Evolutionary conservation across 1,140 invertebrate species (phyloP).

Genomic region (Trichonephila clavata): DNA sequence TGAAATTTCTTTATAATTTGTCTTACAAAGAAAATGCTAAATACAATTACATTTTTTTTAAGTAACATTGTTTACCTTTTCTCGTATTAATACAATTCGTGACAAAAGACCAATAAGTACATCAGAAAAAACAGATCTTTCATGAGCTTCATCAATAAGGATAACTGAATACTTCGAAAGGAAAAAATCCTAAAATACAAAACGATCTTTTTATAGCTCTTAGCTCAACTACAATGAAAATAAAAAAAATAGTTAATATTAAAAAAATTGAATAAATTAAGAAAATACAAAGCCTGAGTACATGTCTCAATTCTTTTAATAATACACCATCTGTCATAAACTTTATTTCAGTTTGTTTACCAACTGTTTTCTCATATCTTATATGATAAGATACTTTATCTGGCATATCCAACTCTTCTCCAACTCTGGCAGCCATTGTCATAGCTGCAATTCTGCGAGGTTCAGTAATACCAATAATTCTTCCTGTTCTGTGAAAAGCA

Average conservation of each 20-base stretch:
- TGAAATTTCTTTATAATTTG: no score
- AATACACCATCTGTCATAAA: slow-evolving; percentile 99
- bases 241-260: not conserved
- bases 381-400: slow-evolving; percentile 96
- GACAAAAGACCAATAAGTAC: slow-evolving; percentile 98
- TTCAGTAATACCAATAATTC: slow-evolving; percentile 97
- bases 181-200: slow-evolving; percentile 88
- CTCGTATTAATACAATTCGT: slow-evolving; percentile 91
- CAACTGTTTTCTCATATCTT: slow-evolving; percentile 93
- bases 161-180: slow-evolving; percentile 96
- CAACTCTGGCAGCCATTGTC: slow-evolving; percentile 96
- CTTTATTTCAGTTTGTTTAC: slow-evolving; percentile 94
- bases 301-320: slow-evolving; percentile 87
- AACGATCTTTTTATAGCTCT: not conserved
- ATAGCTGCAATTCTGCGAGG: slow-evolving; percentile 98
- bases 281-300: not conserved
- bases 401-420: slow-evolving; percentile 91
- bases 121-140: slow-evolving; percentile 95
- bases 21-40: no score
- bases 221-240: not conserved
- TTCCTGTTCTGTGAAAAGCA: slow-evolving; percentile 81
- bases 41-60: not conserved
- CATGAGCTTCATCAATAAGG: slow-evolving; percentile 99
- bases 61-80: slow-evolving; percentile 83
- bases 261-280: not conserved